Evolutionary conservation across 2,113 vertebrate genomes (phyloP).

Genomic region (Thamnaconus septentrionalis): DNA sequence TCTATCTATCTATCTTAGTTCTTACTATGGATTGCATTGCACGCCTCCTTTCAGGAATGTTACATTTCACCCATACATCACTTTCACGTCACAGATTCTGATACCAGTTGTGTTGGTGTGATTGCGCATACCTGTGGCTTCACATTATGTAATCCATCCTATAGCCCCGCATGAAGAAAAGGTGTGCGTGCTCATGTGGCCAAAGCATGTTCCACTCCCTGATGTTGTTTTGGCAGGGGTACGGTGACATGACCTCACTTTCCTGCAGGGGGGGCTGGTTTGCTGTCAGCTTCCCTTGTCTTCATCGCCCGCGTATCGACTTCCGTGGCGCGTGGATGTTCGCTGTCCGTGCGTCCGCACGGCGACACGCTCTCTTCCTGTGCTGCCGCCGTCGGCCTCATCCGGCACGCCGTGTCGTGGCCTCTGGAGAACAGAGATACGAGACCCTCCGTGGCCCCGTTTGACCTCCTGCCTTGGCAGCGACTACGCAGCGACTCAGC

Average conservation of each 20-base stretch:
- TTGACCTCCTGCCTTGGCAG: too few relatives aligned
- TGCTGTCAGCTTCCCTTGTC: conserved; percentile 22
- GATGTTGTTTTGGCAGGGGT: neutral
- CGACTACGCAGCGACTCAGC: too few relatives aligned
- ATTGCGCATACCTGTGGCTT: conserved; percentile 5
- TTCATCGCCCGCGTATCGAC: conserved; percentile 36
- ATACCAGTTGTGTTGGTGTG: neutral
- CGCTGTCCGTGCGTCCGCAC: neutral
- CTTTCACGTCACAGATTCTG: too few relatives aligned
- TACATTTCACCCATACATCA: too few relatives aligned
- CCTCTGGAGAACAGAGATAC: conserved; percentile 14
- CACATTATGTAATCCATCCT: neutral
- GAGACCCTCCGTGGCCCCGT: neutral
- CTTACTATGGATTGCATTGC: too few relatives aligned
- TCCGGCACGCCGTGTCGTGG: neutral
- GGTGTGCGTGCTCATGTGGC: conserved; percentile 1
- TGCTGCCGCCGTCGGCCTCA: conserved; percentile 15
- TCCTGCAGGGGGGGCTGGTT: conserved; percentile 15
- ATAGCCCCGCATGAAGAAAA: neutral
- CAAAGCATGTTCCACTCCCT: neutral
- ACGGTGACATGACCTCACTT: conserved; percentile 43
- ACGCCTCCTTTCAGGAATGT: too few relatives aligned
- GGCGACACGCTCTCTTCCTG: conserved; percentile 16
- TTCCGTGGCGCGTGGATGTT: conserved; percentile 11
- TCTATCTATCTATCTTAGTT: too few relatives aligned